Evolutionary conservation across 2,888 invertebrate genomes (phyloP).

Genomic region (Cryptus armator): DNA sequence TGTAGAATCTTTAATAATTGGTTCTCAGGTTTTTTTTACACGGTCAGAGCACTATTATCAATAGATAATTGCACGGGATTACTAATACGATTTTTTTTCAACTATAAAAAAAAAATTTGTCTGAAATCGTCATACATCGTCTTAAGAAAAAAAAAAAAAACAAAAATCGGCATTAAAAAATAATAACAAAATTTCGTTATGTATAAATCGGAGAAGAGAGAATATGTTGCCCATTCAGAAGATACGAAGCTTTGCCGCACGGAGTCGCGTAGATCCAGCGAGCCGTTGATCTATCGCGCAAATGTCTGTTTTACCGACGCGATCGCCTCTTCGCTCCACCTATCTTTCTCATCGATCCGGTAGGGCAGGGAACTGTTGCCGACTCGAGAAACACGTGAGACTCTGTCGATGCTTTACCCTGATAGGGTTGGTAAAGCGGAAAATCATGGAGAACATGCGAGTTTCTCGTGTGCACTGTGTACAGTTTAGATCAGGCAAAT

Average conservation of each 20-base stretch:
- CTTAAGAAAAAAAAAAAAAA: no score
- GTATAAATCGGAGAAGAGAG: neutral
- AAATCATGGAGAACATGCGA: slow-evolving; percentile 10
- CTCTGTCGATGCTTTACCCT: slow-evolving; percentile 59
- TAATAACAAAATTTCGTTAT: neutral
- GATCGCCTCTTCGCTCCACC: neutral
- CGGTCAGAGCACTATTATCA: no score
- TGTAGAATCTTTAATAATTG: no score
- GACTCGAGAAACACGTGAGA: slow-evolving; percentile 8
- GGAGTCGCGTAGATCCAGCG: slow-evolving; percentile 39
- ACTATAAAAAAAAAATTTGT: no score
- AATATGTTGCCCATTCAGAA: neutral
- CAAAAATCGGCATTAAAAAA: neutral
- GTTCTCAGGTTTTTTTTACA: no score
- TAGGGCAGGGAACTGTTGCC: slow-evolving; percentile 38
- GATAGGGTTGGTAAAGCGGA: slow-evolving; percentile 53
- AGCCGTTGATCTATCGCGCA: slow-evolving; percentile 41
- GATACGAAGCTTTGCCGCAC: slow-evolving; percentile 28
- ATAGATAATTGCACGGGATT: no score
- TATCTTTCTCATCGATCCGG: slow-evolving; percentile 47
- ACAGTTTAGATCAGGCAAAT: neutral
- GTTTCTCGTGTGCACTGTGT: no score
- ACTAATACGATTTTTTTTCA: no score
- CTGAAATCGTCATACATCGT: no score
- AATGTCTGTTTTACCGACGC: slow-evolving; percentile 61